Evolutionary conservation across 2,888 invertebrate species (phyloP), one percentile per base, ranked within the genome.

Genomic region (Cheilosia impressa): DNA sequence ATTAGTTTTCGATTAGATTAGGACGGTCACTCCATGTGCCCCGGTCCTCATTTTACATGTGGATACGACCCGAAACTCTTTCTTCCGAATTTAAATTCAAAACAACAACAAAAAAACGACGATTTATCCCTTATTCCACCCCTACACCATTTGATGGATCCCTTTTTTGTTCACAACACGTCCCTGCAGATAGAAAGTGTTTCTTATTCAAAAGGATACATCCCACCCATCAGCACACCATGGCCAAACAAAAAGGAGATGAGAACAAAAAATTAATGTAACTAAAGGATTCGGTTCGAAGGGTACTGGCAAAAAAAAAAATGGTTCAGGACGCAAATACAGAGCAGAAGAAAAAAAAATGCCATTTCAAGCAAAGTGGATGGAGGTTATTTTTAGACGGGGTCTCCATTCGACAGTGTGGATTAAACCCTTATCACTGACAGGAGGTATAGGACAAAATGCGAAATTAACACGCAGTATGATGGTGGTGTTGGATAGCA

Each of bases 361-460:
- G 65, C 41, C 66, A 85, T 76, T 45, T 58, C 63, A 71, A 34
- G 24, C 43, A 45, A 52, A 63, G 58, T 60, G 76, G 81, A 50
- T 68, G 68, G 68, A 27, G 62, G 66, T 43, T 81, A 81, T 81
- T 85, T 81, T 77, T 85, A 85, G 80, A 81, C 52, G 85, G 76
- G 72, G 60, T 77, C 52, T 52, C 66, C 81, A 80, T 80, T 85
- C 81, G 85, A 85, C 81, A 81, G 85, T 85, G 80, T 85, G 80
- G 85, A 85, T 85, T 81, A 85, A 85, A 85, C 85, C 85, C 85
- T 85, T 85, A 85, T 85, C 85, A 85, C 71, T 71, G 68, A 63
- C 76, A 85, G 85, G 75, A 81, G 76, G 85, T 68, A 22, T 22
- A 72, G 72, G 75, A 84, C 75, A 80, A 76, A 85, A 76, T 80